Evolutionary conservation across 2,113 vertebrate species (phyloP).

Genomic region (Zosterops borbonicus): DNA sequence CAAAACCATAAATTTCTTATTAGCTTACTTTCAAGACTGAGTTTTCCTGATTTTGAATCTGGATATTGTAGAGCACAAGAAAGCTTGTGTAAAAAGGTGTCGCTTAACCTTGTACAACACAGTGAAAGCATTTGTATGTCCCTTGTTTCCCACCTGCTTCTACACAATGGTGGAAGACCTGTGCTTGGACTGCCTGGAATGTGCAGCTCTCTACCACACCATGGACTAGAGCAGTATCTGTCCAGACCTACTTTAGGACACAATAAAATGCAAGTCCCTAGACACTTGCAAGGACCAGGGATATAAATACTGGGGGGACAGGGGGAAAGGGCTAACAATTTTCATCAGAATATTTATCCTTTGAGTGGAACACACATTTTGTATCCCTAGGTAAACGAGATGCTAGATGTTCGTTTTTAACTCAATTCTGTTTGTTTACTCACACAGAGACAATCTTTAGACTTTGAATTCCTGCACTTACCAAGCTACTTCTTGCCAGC

Average conservation of each 20-base stretch:
- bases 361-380: background rate
- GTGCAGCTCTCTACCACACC: background rate
- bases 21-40: background rate
- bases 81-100: accelerated
- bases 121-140: background rate
- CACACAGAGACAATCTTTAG: background rate
- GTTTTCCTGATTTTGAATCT: background rate
- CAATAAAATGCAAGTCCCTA: background rate
- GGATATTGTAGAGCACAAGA: background rate
- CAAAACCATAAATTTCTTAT: background rate
- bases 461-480: background rate
- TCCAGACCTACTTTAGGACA: background rate
- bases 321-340: background rate
- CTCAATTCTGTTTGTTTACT: background rate
- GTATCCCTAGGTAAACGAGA: background rate
- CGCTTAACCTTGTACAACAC: background rate
- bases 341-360: background rate
- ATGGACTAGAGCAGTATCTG: background rate
- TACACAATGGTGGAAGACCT: background rate
- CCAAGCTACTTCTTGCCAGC: background rate
- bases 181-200: background rate
- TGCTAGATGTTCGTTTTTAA: background rate
- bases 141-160: background rate
- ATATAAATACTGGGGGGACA: background rate
- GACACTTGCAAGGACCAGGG: background rate